phyloP scores from a whole-genome alignment of 2,888 invertebrate species.

The Thumatha senex region DNA sequence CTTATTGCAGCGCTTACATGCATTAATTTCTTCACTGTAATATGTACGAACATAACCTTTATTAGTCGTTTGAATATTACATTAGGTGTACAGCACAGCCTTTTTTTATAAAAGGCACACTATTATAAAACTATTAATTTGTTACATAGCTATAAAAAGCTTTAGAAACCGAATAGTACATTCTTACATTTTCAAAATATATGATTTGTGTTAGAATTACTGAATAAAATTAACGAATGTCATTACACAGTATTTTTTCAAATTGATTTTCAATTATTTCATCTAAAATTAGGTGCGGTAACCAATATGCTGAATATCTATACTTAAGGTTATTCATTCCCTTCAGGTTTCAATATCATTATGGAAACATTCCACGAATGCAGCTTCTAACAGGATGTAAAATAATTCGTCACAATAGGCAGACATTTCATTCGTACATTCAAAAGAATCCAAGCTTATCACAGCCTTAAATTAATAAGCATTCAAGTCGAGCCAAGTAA shows the following conservation, averaged over 20 bases:
- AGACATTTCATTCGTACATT: slow-evolving; percentile 78
- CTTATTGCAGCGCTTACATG: slow-evolving; percentile 56
- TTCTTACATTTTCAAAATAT: too few species aligned
- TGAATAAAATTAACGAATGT: too few species aligned
- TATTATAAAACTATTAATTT: not conserved
- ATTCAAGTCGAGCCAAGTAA: slow-evolving; percentile 84
- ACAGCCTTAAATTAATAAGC: slow-evolving; percentile 83
- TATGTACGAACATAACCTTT: slow-evolving; percentile 36
- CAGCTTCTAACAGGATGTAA: slow-evolving; percentile 67
- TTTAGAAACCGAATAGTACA: too few species aligned
- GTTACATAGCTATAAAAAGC: too few species aligned
- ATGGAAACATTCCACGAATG: slow-evolving; percentile 39
- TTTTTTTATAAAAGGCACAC: too few species aligned
- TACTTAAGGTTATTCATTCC: slow-evolving; percentile 13
- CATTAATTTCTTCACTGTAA: slow-evolving; percentile 63
- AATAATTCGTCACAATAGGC: slow-evolving; percentile 77
- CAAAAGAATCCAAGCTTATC: slow-evolving; percentile 82
- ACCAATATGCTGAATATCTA: not conserved
- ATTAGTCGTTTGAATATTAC: slow-evolving; percentile 22
- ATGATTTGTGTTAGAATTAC: too few species aligned
- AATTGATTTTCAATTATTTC: too few species aligned
- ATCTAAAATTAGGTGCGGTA: not conserved
- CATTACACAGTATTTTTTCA: too few species aligned
- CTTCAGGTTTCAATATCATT: slow-evolving; percentile 32
- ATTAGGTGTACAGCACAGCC: not conserved